These are phyloP conservation scores for Tipula helvola DNA, from an alignment of 2,888 invertebrate genomes.

Conservation along the genomic window DNA sequence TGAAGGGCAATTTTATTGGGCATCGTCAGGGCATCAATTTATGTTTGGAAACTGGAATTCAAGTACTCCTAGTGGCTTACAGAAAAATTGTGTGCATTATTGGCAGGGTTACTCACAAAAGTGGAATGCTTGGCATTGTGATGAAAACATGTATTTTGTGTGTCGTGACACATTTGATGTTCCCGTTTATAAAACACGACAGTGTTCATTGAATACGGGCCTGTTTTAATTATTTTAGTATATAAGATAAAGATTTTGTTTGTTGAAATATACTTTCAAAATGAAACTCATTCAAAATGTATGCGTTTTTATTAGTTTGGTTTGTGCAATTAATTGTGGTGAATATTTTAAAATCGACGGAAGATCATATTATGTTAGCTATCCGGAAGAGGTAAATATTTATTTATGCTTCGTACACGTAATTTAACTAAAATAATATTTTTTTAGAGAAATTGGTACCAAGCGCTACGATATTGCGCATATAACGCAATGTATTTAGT, in stretches of 20 bases:
- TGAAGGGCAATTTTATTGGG: not conserved
- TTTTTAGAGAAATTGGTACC: not conserved
- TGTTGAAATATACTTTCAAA: not conserved
- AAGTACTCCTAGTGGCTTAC: not conserved
- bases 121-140: not conserved
- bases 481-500: not conserved
- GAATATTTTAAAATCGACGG: not conserved
- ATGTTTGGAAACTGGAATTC: not conserved
- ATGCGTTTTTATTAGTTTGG: not conserved
- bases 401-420: not conserved
- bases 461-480: not conserved
- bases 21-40: not conserved
- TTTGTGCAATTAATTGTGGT: not conserved
- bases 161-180: not conserved
- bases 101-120: not conserved
- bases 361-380: not conserved
- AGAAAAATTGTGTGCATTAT: not conserved
- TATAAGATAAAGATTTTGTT: not conserved
- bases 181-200: not conserved
- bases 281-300: not conserved
- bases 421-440: not conserved
- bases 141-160: not conserved
- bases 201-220: not conserved
- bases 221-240: not conserved
- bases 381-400: not conserved